Conservation (phyloP, 2,888 invertebrate species). For the Napeogenes sylphis region DNA sequence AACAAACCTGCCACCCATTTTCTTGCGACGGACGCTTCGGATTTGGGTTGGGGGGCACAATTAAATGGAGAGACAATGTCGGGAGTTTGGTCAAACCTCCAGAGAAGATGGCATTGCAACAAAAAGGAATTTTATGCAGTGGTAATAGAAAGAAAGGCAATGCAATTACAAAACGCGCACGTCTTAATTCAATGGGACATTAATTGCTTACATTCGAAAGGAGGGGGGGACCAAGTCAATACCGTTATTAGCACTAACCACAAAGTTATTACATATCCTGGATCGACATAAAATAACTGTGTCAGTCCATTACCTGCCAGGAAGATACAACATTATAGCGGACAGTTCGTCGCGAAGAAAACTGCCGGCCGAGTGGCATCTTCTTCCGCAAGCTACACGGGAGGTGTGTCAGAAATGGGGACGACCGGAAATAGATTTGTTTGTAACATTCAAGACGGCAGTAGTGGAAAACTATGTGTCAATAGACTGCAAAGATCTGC, state of each 20-base stretch:
- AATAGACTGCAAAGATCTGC: conserved; percentile 17
- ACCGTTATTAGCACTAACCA: conserved; percentile 10
- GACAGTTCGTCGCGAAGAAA: conserved; percentile 24
- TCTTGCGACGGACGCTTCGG: conserved; percentile 29
- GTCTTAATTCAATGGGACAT: conserved; percentile 23
- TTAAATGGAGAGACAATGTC: conserved; percentile 22
- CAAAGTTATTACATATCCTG: conserved; percentile 4
- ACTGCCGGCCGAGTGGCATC: conserved; percentile 31
- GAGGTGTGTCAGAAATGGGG: conserved; percentile 30
- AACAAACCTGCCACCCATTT: conserved; percentile 26
- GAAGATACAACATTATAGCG: conserved; percentile 25
- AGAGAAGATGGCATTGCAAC: conserved; percentile 33
- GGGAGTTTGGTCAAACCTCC: conserved; percentile 24
- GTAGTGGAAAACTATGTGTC: conserved; percentile 24
- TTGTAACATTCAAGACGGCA: conserved; percentile 19
- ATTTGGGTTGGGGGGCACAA: conserved; percentile 33
- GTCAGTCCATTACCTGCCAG: conserved; percentile 27
- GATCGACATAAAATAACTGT: conserved; percentile 20
- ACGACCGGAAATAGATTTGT: conserved; percentile 27
- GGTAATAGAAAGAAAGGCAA: conserved; percentile 11
- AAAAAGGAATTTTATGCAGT: conserved; percentile 34
- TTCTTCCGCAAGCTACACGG: conserved; percentile 17
- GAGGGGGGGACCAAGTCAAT: conserved; percentile 16
- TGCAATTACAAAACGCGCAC: background rate
- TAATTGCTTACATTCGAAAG: conserved; percentile 23